Conservation (phyloP, 1,140 invertebrate species). For the Anoplophora glabripennis region DNA sequence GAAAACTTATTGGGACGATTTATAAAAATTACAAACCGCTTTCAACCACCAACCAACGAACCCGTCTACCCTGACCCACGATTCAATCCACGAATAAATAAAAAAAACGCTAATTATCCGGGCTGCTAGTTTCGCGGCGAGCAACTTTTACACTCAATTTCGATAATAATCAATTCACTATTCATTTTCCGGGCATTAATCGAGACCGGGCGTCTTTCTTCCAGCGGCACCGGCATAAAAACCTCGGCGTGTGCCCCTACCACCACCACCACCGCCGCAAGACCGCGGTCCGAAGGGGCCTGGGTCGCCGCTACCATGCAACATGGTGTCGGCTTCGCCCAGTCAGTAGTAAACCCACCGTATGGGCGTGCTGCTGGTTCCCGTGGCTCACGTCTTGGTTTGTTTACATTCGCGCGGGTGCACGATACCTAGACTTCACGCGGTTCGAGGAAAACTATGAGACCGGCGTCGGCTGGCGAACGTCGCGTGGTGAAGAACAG, state of each 20-base stretch:
- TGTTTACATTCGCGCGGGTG: constrained; percentile 27
- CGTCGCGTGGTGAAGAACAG: constrained; percentile 27
- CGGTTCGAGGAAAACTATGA: neutral
- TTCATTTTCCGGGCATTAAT: neutral
- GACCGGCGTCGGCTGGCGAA: neutral
- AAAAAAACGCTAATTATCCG: too few relatives aligned
- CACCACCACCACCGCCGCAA: constrained; percentile 11
- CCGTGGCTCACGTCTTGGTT: constrained; percentile 13
- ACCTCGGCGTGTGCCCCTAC: constrained; percentile 22
- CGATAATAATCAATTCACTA: too few relatives aligned
- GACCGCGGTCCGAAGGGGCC: constrained; percentile 1
- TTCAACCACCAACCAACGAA: too few relatives aligned
- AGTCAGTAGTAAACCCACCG: neutral
- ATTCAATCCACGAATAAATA: too few relatives aligned
- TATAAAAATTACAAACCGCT: too few relatives aligned
- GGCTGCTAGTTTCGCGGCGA: too few relatives aligned
- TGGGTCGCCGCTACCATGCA: neutral
- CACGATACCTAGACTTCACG: neutral
- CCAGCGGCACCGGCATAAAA: constrained; percentile 8
- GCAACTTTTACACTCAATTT: too few relatives aligned
- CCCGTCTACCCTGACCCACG: too few relatives aligned
- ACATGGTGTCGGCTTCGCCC: neutral
- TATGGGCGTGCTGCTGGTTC: neutral
- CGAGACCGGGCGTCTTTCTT: neutral
- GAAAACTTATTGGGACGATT: too few relatives aligned